Conservation (phyloP, 2,797 vertebrate genomes). For the Hydrophis major region DNA sequence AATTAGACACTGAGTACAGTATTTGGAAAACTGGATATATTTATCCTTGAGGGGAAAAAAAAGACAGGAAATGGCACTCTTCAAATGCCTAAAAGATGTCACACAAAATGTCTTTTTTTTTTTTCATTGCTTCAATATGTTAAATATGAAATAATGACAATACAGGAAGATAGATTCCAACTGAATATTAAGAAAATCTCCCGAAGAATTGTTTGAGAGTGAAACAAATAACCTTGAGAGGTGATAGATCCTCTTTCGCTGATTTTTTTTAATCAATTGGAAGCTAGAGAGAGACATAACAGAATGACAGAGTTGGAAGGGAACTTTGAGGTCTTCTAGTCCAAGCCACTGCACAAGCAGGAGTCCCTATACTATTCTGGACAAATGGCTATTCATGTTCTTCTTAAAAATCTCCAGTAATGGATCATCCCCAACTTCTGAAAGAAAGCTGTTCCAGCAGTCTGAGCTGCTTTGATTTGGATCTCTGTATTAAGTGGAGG, state of each 20-base stretch:
- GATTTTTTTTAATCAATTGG: not conserved
- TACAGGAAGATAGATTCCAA: not conserved
- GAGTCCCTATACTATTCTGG: not conserved
- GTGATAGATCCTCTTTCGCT: not conserved
- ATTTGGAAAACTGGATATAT: not conserved
- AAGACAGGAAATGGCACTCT: not conserved
- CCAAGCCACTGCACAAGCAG: not conserved
- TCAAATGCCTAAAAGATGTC: not conserved
- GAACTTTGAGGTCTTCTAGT: not conserved
- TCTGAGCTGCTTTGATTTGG: not conserved
- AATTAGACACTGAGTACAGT: not conserved
- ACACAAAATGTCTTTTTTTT: not conserved
- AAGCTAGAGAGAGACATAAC: not conserved
- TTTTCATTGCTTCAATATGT: not conserved
- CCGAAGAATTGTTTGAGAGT: not conserved
- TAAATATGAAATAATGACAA: not conserved
- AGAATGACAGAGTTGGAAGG: not conserved
- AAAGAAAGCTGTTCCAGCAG: not conserved
- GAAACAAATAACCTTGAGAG: not conserved
- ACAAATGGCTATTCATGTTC: not conserved
- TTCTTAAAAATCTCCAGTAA: not conserved
- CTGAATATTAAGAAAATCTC: not conserved
- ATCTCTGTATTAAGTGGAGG: not conserved
- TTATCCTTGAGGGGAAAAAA: not conserved
- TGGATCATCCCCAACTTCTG: not conserved